Evolutionary conservation across 2,113 vertebrate species (phyloP).

Genomic region (Scortum barcoo): DNA sequence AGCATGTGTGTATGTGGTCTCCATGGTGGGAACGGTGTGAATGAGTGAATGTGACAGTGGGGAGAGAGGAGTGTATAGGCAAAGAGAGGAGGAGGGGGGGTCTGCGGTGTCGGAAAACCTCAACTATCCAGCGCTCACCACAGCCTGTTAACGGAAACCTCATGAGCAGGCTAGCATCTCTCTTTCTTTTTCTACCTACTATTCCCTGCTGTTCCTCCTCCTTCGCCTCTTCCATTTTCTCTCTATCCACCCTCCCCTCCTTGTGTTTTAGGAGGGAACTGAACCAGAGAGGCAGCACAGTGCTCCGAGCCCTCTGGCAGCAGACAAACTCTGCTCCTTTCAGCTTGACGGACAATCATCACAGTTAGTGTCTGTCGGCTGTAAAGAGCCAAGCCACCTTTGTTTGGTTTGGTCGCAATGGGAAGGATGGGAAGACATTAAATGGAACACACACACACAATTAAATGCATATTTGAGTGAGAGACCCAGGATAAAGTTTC

Average conservation of each 20-base stretch:
- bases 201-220: conserved; percentile 7
- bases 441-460: conserved; percentile 6
- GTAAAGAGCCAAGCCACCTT: conserved; percentile 51
- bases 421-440: conserved; percentile 29
- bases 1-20: conserved; percentile 57
- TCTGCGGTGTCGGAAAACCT: conserved; percentile 58
- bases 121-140: conserved; percentile 60
- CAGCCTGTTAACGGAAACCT: conserved; percentile 76
- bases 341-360: conserved; percentile 65
- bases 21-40: conserved; percentile 51
- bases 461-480: conserved; percentile 28
- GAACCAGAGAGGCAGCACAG: conserved; percentile 45
- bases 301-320: conserved; percentile 47
- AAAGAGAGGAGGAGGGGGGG: conserved; percentile 37
- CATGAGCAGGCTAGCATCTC: conserved; percentile 54
- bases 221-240: conserved; percentile 28
- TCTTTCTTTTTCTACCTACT: conserved; percentile 30
- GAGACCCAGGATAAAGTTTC: conserved; percentile 22
- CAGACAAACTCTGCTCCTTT: conserved; percentile 56
- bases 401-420: conserved; percentile 60
- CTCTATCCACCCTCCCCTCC: conserved; percentile 32
- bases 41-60: conserved; percentile 70
- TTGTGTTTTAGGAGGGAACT: conserved; percentile 61
- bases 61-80: conserved; percentile 39
- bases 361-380: conserved; percentile 57